Evolutionary conservation across 2,113 vertebrate species (phyloP).

Genomic region (Pseudolaguvia tuberculata): DNA sequence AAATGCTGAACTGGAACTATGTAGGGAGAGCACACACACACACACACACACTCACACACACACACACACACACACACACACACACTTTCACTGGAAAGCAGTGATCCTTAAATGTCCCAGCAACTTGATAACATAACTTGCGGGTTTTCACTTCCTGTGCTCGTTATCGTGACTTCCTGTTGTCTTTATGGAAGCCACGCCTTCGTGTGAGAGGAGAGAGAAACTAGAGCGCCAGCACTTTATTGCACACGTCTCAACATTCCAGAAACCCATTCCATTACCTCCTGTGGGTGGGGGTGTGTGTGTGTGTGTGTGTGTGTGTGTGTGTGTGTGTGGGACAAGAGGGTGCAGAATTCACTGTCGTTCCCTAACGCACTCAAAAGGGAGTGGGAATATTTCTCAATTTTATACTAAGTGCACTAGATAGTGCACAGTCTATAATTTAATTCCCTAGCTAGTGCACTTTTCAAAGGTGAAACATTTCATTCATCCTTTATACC

Average conservation of each 20-base stretch:
- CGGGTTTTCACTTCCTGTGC: neutral
- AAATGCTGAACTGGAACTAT: too few relatives aligned
- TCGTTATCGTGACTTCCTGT: neutral
- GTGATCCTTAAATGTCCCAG: slow-evolving; percentile 23
- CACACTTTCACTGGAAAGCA: slow-evolving; percentile 12
- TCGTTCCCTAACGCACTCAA: neutral
- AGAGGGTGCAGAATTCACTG: neutral
- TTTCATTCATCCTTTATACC: too few relatives aligned
- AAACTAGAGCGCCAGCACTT: slow-evolving; percentile 22
- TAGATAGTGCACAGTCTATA: neutral
- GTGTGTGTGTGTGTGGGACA: neutral
- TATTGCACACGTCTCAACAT: neutral
- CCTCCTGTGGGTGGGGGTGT: neutral
- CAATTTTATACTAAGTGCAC: neutral
- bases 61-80: neutral
- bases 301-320: too few relatives aligned
- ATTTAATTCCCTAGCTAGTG: neutral
- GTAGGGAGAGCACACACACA: neutral
- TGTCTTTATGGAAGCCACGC: neutral
- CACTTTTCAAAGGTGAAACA: neutral
- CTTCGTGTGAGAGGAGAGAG: neutral
- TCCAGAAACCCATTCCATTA: neutral
- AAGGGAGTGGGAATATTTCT: neutral
- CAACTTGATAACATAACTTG: too few relatives aligned
- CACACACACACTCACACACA: neutral